Evolutionary conservation across 2,113 vertebrate genomes (phyloP), one percentile per base, ranked within the genome.

Genomic region (Callopanchax toddi): DNA sequence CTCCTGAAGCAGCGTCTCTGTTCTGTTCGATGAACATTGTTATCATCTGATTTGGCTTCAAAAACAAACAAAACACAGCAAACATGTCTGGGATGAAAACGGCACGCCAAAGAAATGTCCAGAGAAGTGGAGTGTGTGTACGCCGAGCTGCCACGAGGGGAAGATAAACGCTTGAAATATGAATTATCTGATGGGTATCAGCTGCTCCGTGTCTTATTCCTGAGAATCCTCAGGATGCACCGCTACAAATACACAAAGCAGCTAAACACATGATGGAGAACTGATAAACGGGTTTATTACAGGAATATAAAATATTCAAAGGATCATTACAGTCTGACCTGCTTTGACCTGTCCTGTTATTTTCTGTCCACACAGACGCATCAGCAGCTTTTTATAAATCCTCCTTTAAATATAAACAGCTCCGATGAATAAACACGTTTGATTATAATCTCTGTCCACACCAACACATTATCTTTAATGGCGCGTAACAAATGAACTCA

Each of bases 121-220:
- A 1, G 60, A 44, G 16, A 20, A 2, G 53, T 59, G 6, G 23
- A 72, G 63, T 64, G 67, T 82, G 80, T 86, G 71, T 89, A 83
- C 79, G 76, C 61, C 50, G 54, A 83, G 55, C 74, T 82, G 83
- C 55, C 86, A 82, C 2, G 6, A 64, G 7, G 8, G 66, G 65
- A 44, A 78, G 76, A 88, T 78, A 81, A 83, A 83, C 29, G 5
- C 29, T 32, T 32, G 29, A 32, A 32, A 32, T 32, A 32, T 23
- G 57, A 59, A 82, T 81, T 42, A 71, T 67, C 62, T 72, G 82
- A 83, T 85, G 21, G 16, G 69, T 77, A 81, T 86, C 81, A 65
- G 48, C 46, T 18, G 11, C 29, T 6, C 6, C 29, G 29, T 1
- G 29, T 32, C 29, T 8, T 8, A 32, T 9, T 6, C 6, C 29